Percentiles rank a stretch among this genome's conserved stretches.
These are phyloP conservation scores for Drosophila sturtevanti DNA, from an alignment of 1,140 invertebrate genomes.

Conservation along the genomic window DNA sequence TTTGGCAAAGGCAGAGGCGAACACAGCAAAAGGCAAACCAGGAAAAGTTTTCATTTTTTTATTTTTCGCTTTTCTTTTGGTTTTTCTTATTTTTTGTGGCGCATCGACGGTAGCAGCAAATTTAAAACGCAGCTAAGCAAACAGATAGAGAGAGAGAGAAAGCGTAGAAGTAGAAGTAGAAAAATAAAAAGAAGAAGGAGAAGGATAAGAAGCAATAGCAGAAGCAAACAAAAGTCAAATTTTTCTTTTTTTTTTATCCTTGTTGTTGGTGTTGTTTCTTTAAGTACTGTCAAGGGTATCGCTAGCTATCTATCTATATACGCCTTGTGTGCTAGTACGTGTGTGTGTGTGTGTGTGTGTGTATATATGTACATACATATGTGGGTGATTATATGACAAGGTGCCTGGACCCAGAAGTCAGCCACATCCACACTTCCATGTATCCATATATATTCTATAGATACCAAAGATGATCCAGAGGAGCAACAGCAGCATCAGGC, in stretches of 20 bases:
- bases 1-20: conserved; percentile 61
- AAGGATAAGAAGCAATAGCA: conserved; percentile 6
- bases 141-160: conserved; percentile 17
- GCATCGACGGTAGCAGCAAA: conserved; percentile 40
- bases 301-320: conserved; percentile 59
- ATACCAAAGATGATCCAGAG: conserved; percentile 24
- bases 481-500: conserved; percentile 20
- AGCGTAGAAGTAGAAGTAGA: conserved; percentile 10
- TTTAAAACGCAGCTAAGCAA: conserved; percentile 53
- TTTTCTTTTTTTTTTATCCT: conserved; percentile 60
- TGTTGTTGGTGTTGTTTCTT: conserved; percentile 35
- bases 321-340: conserved; percentile 15
- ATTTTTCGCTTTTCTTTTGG: not conserved
- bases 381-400: conserved; percentile 69
- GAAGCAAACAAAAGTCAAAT: conserved; percentile 67
- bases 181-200: conserved; percentile 1
- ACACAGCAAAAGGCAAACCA: conserved; percentile 18
- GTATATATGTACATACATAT: not conserved
- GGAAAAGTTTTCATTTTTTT: conserved; percentile 22
- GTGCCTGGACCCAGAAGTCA: conserved; percentile 22
- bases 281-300: conserved; percentile 80
- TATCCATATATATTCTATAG: conserved; percentile 9
- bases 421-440: not conserved
- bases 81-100: conserved; percentile 30
- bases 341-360: conserved; percentile 20